Conservation (phyloP, 1,140 invertebrate genomes). For the Leptonema lineaticorne region DNA sequence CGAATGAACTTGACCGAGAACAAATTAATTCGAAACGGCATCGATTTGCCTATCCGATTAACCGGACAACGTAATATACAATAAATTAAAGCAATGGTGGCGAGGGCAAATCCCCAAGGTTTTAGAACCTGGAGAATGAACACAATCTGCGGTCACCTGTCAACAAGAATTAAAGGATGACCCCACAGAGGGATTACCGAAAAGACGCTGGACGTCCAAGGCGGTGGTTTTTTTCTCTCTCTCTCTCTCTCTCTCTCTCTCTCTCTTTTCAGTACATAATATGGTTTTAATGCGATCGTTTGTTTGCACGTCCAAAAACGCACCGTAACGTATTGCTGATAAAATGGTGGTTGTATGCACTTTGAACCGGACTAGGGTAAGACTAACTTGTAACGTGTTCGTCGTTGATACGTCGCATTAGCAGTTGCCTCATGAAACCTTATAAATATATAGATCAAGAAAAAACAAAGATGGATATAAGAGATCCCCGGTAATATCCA, state of each 20-base stretch:
- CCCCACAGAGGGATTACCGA: slow-evolving; percentile 32
- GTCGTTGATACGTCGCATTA: slow-evolving; percentile 29
- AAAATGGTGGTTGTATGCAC: slow-evolving; percentile 25
- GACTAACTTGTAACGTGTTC: no score
- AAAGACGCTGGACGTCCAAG: neutral
- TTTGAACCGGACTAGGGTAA: neutral
- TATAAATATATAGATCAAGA: neutral
- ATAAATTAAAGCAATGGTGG: no score
- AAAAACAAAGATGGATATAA: slow-evolving; percentile 40
- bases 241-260: neutral
- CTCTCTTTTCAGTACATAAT: neutral
- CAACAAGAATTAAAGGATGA: slow-evolving; percentile 42
- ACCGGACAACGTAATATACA: no score
- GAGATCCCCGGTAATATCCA: slow-evolving; percentile 37
- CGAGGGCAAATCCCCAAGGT: no score
- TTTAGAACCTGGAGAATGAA: no score
- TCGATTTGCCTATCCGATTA: no score
- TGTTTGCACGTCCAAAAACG: slow-evolving; percentile 14
- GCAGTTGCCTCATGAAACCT: slow-evolving; percentile 24
- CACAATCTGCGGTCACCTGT: slow-evolving; percentile 38
- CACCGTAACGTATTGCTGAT: slow-evolving; percentile 31
- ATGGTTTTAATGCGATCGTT: slow-evolving; percentile 19
- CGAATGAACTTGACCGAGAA: no score
- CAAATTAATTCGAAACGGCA: no score
- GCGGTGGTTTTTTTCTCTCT: neutral